phyloP scores from a whole-genome alignment of 2,888 invertebrate species.

The Andricus curvator region DNA sequence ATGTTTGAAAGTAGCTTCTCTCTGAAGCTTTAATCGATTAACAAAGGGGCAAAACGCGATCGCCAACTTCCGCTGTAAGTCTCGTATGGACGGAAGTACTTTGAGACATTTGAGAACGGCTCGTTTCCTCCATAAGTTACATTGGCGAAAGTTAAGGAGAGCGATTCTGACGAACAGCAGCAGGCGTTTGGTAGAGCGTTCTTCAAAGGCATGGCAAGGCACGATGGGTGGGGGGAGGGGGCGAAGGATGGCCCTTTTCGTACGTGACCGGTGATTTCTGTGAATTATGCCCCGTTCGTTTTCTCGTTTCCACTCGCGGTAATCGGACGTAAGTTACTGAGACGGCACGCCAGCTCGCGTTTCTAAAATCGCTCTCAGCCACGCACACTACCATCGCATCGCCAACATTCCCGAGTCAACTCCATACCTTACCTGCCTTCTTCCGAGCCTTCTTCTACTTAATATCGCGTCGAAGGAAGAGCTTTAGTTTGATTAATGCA shows the following conservation, averaged over 20 bases:
- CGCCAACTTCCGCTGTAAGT: conserved; percentile 16
- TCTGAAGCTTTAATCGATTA: conserved; percentile 12
- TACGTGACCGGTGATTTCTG: conserved; percentile 69
- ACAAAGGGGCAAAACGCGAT: conserved; percentile 22
- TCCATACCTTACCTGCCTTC: conserved; percentile 32
- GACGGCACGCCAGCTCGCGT: conserved; percentile 67
- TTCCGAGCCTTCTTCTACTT: not conserved
- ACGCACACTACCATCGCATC: conserved; percentile 44
- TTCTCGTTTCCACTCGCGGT: conserved; percentile 63
- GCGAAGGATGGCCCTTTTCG: conserved; percentile 36
- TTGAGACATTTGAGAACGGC: conserved; percentile 29
- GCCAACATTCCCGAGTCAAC: conserved; percentile 43
- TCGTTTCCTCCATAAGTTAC: conserved; percentile 32
- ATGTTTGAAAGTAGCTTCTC: not conserved
- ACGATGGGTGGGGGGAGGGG: not conserved
- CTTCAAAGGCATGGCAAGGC: not conserved
- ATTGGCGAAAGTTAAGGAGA: conserved; percentile 26
- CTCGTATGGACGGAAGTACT: conserved; percentile 27
- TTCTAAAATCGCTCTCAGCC: conserved; percentile 64
- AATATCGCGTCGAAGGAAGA: conserved; percentile 35
- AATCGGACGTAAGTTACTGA: conserved; percentile 62
- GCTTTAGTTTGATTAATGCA: conserved; percentile 48
- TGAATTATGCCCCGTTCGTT: conserved; percentile 70
- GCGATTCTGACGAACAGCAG: conserved; percentile 30
- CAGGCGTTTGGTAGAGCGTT: not conserved